phyloP scores from a whole-genome alignment of 1,140 invertebrate species.

The Arctopsyche grandis region DNA sequence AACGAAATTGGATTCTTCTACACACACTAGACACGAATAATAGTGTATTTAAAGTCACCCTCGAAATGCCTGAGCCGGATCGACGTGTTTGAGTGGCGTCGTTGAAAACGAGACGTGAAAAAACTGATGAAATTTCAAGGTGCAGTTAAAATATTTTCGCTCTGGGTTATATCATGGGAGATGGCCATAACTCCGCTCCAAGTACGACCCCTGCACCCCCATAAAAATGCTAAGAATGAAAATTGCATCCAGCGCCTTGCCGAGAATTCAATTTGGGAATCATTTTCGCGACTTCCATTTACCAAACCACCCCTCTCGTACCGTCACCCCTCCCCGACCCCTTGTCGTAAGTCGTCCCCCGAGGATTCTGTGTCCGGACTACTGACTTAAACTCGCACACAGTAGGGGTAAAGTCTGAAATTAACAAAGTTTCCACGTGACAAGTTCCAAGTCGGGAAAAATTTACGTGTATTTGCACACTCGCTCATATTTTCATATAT shows the following conservation, averaged over 20 bases:
- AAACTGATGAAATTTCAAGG: not conserved
- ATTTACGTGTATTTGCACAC: too few relatives aligned
- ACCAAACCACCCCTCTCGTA: too few relatives aligned
- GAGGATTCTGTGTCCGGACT: not conserved
- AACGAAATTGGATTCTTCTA: too few relatives aligned
- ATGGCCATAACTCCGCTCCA: not conserved
- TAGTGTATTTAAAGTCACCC: too few relatives aligned
- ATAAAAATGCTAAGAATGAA: conserved; percentile 38
- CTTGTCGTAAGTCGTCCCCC: not conserved
- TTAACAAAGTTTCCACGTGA: conserved; percentile 17
- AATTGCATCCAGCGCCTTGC: conserved; percentile 36
- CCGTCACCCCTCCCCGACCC: too few relatives aligned
- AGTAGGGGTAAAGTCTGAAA: not conserved
- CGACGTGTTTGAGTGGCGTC: too few relatives aligned
- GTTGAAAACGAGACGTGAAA: not conserved
- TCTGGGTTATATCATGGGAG: not conserved
- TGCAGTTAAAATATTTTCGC: conserved; percentile 15
- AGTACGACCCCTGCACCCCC: not conserved
- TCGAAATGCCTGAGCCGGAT: too few relatives aligned
- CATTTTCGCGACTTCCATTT: conserved; percentile 28
- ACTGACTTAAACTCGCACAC: not conserved
- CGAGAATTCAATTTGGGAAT: conserved; percentile 38
- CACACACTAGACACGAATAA: too few relatives aligned
- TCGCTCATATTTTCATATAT: too few relatives aligned
- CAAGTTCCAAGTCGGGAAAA: too few relatives aligned